These are phyloP conservation scores for Cataglyphis altisquamis DNA, from an alignment of 2,888 invertebrate species.

Conservation along the genomic window DNA sequence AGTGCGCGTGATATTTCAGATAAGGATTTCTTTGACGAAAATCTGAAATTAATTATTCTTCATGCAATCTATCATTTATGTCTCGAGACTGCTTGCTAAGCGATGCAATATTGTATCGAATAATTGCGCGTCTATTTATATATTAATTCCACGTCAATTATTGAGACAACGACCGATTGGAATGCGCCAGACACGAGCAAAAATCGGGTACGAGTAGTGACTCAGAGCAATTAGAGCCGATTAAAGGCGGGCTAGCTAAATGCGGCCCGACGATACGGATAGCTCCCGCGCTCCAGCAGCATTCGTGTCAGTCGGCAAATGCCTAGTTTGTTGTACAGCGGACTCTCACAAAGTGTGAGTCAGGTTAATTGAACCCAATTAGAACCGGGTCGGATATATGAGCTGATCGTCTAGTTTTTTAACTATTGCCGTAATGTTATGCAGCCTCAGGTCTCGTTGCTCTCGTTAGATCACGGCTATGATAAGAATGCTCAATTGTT, in stretches of 20 bases:
- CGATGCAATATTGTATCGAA: not conserved
- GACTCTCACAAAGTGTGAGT: slow-evolving; percentile 48
- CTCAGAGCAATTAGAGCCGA: slow-evolving; percentile 69
- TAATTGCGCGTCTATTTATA: slow-evolving; percentile 13
- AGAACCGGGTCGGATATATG: slow-evolving; percentile 62
- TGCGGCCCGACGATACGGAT: slow-evolving; percentile 59
- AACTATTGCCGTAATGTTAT: slow-evolving; percentile 30
- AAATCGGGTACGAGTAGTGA: slow-evolving; percentile 66
- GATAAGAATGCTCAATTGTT: not conserved
- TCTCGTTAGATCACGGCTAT: slow-evolving; percentile 19
- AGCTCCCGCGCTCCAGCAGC: slow-evolving; percentile 44
- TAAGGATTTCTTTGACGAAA: not conserved
- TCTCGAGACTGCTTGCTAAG: not conserved
- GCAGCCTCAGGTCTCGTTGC: slow-evolving; percentile 18
- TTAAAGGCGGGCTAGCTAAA: slow-evolving; percentile 66
- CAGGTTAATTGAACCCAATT: slow-evolving; percentile 75
- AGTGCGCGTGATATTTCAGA: slow-evolving; percentile 1
- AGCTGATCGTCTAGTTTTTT: slow-evolving; percentile 46
- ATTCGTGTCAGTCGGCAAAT: slow-evolving; percentile 41
- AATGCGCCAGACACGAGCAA: slow-evolving; percentile 29
- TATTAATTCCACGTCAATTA: slow-evolving; percentile 35
- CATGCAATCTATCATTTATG: not conserved
- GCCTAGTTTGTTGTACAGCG: slow-evolving; percentile 50
- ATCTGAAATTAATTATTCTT: not conserved
- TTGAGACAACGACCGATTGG: not conserved